These are phyloP conservation scores for Porites lobata DNA, from an alignment of 92 coral and sea anemone genomes.

Conservation along the genomic window DNA sequence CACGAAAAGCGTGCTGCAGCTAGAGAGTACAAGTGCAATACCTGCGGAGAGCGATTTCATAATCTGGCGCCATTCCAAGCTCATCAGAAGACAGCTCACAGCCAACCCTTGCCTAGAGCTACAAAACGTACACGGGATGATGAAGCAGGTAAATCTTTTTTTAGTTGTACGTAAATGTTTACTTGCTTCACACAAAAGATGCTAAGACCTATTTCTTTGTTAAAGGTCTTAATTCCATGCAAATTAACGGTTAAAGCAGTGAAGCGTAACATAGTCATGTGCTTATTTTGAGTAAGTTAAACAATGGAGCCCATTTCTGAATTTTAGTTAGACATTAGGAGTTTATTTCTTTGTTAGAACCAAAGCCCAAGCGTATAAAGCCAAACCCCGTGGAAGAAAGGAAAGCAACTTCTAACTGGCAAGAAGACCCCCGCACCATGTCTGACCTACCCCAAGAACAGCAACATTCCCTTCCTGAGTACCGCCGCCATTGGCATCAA, in stretches of 20 bases:
- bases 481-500: constrained; percentile 3
- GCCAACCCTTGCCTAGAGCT: neutral
- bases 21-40: constrained; percentile 31
- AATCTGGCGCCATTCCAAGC: neutral
- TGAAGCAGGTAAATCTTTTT: neutral
- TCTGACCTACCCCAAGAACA: constrained; percentile 28
- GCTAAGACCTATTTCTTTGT: no score
- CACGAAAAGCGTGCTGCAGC: constrained; percentile 26
- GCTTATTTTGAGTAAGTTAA: neutral
- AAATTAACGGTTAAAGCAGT: neutral
- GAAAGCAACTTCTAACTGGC: neutral
- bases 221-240: no score
- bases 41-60: constrained; percentile 36
- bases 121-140: neutral
- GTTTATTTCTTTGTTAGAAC: neutral
- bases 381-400: neutral
- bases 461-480: constrained; percentile 16
- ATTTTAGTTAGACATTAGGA: neutral
- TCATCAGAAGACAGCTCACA: neutral
- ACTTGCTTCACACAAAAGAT: no score
- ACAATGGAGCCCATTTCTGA: neutral
- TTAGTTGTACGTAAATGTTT: neutral
- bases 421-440: neutral
- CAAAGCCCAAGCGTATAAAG: neutral
- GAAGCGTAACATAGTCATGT: neutral